Conservation (phyloP, 2,888 invertebrate genomes). For the Cerceris ruficornis region DNA sequence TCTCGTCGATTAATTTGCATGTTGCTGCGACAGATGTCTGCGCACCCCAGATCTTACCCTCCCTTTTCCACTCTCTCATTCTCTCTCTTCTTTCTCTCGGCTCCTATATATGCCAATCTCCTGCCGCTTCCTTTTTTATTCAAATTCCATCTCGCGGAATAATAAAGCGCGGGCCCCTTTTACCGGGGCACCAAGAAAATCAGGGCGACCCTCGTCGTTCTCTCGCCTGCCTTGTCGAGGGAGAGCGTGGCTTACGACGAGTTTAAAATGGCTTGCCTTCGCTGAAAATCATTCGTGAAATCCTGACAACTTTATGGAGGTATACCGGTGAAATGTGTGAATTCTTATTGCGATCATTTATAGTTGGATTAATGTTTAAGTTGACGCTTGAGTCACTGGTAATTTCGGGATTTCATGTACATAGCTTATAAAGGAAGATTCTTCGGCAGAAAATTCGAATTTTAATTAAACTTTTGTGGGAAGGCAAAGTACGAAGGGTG, state of each 20-base stretch:
- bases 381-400: too few species aligned
- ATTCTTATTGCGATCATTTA: not conserved
- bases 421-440: too few species aligned
- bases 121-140: slow-evolving; percentile 54
- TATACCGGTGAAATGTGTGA: not conserved
- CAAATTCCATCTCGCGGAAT: slow-evolving; percentile 62
- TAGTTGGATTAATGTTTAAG: not conserved
- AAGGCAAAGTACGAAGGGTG: too few species aligned
- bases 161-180: slow-evolving; percentile 48
- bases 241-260: not conserved
- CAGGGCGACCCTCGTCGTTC: slow-evolving; percentile 4
- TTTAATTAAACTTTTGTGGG: too few species aligned
- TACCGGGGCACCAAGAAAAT: slow-evolving; percentile 24
- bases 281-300: not conserved
- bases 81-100: not conserved
- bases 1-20: slow-evolving; percentile 63
- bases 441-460: too few species aligned
- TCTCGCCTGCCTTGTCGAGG: not conserved
- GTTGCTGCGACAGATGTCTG: slow-evolving; percentile 64
- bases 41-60: slow-evolving; percentile 36
- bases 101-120: slow-evolving; percentile 9
- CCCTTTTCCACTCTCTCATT: slow-evolving; percentile 4
- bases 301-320: not conserved
- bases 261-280: not conserved
- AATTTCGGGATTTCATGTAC: too few species aligned